A percentile compares a stretch with the other conserved stretches of the same genome.
Evolutionary conservation across 1,140 invertebrate species (phyloP).

Genomic region (Octopus bimaculoides): DNA sequence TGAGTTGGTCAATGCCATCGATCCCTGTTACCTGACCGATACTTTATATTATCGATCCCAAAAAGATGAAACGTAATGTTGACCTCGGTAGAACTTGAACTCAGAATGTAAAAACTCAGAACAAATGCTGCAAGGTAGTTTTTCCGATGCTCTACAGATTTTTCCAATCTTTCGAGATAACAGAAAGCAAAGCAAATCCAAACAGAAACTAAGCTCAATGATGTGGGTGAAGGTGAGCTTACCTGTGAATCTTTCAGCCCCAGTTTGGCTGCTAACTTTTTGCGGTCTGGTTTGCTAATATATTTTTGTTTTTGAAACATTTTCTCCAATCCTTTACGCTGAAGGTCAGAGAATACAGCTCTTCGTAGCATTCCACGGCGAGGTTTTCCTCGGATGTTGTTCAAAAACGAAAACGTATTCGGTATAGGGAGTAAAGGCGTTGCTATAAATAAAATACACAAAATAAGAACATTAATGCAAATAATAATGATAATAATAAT

Average conservation of each 20-base stretch:
- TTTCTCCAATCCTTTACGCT: slow-evolving; percentile 91
- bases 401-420: slow-evolving; percentile 50
- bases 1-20: too few relatives aligned
- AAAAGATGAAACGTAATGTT: too few relatives aligned
- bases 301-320: slow-evolving; percentile 97
- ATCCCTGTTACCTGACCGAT: too few relatives aligned
- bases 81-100: too few relatives aligned
- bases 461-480: not conserved
- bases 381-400: slow-evolving; percentile 58
- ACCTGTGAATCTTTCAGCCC: slow-evolving; percentile 88
- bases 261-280: slow-evolving; percentile 92
- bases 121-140: too few relatives aligned
- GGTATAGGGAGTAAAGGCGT: slow-evolving; percentile 49
- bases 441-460: slow-evolving; percentile 27
- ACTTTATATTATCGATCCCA: too few relatives aligned
- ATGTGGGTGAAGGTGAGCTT: slow-evolving; percentile 18
- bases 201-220: too few relatives aligned
- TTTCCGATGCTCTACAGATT: too few relatives aligned
- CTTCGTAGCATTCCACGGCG: slow-evolving; percentile 91
- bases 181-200: too few relatives aligned
- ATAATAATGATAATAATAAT: not conserved
- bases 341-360: slow-evolving; percentile 91
- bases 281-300: slow-evolving; percentile 96
- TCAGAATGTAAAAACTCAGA: too few relatives aligned
- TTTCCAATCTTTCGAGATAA: too few relatives aligned